Conservation (phyloP, 2,113 vertebrate species). For the mouse (Mus musculus) region GRCm39 chr2:112508001-112508500, state of each 20-base stretch:
- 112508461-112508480: conserved; percentile 28
- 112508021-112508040: neutral
- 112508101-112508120: neutral
- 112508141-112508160: neutral
- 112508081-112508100: neutral
- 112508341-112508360: neutral
- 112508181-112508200: neutral
- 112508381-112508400: conserved; percentile 97
- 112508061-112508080: neutral
- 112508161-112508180: neutral
- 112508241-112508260: neutral
- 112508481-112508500: neutral
- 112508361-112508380: conserved; percentile 80
- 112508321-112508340: neutral
- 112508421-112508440: conserved; percentile 98
- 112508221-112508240: neutral
- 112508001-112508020: neutral
- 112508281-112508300: neutral
- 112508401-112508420: conserved; percentile 95
- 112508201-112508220: neutral
- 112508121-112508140: neutral
- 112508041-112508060: neutral
- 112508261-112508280: neutral
- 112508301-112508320: neutral
- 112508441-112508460: conserved; percentile 84